A percentile compares a stretch with the other conserved stretches of the same genome.
Evolutionary conservation across 2,113 vertebrate species (phyloP).

Genomic region (Murina feae): DNA sequence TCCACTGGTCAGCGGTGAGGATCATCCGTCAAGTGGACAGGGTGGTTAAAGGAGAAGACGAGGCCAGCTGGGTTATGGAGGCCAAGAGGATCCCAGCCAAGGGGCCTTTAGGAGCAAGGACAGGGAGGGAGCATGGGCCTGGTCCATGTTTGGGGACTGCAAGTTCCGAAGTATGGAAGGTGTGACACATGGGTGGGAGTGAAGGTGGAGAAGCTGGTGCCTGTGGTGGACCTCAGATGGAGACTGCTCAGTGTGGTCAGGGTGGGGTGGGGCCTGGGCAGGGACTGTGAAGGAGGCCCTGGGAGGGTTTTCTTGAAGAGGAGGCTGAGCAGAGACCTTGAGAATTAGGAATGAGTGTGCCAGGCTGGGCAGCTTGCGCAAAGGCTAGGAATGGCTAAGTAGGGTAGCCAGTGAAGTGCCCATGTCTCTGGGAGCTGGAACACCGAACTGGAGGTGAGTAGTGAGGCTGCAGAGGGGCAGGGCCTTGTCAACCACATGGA

Average conservation of each 20-base stretch:
- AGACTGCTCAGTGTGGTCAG: background rate
- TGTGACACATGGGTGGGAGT: background rate
- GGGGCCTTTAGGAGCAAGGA: background rate
- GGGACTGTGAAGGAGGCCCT: background rate
- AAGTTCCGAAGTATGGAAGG: background rate
- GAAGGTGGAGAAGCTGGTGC: background rate
- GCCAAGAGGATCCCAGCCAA: background rate
- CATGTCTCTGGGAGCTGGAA: rapidly evolving
- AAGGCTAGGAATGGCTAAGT: background rate
- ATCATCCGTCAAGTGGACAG: rapidly evolving
- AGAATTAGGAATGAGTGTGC: background rate
- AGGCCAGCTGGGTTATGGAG: background rate
- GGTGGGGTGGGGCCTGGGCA: rapidly evolving
- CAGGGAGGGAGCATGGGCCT: background rate
- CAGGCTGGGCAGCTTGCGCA: background rate
- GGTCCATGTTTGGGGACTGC: background rate
- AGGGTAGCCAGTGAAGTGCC: background rate
- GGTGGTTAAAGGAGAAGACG: background rate
- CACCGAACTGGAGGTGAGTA: too few species aligned
- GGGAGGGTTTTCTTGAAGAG: background rate
- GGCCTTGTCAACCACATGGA: rapidly evolving
- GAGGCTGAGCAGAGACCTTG: background rate
- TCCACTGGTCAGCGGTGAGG: slow-evolving; percentile 91
- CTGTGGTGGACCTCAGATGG: background rate
- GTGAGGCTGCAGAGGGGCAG: rapidly evolving